These are phyloP conservation scores for Oenanthe oenanthe DNA, from an alignment of 2,113 vertebrate genomes.

Conservation along the genomic window DNA sequence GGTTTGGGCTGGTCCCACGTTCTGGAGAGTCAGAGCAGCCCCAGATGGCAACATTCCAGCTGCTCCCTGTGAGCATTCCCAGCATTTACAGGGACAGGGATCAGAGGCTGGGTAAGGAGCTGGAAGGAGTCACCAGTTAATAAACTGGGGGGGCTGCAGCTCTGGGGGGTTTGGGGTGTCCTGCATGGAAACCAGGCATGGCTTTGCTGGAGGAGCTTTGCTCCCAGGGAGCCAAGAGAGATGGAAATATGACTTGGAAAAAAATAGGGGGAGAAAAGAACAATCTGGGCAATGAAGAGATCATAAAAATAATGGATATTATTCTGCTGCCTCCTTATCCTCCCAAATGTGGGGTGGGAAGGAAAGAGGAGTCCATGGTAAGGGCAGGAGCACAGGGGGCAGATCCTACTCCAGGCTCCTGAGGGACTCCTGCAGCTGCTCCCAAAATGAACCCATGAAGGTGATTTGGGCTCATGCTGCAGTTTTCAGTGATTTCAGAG, in stretches of 20 bases:
- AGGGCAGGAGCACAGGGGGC: not conserved
- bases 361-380: not conserved
- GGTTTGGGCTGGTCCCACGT: fast-evolving
- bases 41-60: not conserved
- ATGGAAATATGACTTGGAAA: not conserved
- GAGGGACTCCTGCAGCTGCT: not conserved
- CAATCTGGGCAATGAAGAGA: not conserved
- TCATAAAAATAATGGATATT: not conserved
- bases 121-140: not conserved
- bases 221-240: not conserved
- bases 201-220: not conserved
- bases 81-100: not conserved
- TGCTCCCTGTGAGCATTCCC: not conserved
- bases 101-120: not conserved
- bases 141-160: not conserved
- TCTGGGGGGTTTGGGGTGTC: fast-evolving
- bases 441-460: not conserved
- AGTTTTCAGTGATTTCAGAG: not conserved
- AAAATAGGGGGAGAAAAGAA: not conserved
- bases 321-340: not conserved
- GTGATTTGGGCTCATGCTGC: not conserved
- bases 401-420: not conserved
- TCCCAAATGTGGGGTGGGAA: not conserved
- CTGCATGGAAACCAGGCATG: fast-evolving
- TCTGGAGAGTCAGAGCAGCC: not conserved